Percentiles rank a stretch among this genome's conserved stretches.
Conservation (phyloP, 2,888 invertebrate genomes). For the Eristalis pertinax region DNA sequence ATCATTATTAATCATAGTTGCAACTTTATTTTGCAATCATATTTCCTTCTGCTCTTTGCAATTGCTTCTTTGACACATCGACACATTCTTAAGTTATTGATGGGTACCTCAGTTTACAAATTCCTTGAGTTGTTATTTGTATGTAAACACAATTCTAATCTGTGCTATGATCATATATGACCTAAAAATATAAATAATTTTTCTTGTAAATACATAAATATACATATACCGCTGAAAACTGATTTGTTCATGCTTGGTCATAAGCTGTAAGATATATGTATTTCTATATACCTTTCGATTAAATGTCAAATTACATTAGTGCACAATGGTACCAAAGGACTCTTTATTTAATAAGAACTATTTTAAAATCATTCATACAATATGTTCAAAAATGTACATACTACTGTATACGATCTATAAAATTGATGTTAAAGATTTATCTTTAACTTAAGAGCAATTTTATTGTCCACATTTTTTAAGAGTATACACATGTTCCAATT, state of each 20-base stretch:
- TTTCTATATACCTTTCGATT: background rate
- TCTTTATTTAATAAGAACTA: conserved; percentile 1
- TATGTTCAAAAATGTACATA: background rate
- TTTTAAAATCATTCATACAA: background rate
- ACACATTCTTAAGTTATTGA: background rate
- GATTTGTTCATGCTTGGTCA: background rate
- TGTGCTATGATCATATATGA: background rate
- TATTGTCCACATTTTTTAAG: background rate
- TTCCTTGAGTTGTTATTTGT: background rate
- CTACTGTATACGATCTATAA: conserved; percentile 6
- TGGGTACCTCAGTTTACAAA: background rate
- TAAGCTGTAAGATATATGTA: background rate
- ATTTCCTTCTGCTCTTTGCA: background rate
- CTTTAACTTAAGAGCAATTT: background rate
- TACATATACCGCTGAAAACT: background rate
- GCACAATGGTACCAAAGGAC: background rate
- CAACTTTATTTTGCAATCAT: background rate
- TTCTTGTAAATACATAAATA: background rate
- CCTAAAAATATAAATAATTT: background rate
- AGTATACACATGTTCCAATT: conserved; percentile 60
- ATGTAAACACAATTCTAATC: background rate
- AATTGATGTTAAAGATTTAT: background rate
- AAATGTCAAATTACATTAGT: background rate
- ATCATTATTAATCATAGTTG: background rate
- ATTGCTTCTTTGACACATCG: background rate